Evolutionary conservation across 1,140 invertebrate genomes (phyloP), one percentile per base, ranked within the genome.

Genomic region (Schlechtendalia chinensis): DNA sequence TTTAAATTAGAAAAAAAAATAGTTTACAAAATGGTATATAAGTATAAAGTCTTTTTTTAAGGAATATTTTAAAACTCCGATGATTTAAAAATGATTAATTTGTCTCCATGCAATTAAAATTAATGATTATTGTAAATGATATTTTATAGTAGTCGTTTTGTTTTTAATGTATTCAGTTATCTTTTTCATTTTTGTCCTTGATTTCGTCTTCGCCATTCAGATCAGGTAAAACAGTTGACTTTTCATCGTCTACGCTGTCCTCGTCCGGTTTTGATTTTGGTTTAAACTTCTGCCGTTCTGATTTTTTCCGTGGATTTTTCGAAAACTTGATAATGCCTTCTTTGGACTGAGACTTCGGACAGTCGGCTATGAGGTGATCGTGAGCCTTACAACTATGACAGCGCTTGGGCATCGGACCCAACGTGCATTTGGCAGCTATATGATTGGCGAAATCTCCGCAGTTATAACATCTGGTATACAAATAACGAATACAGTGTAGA

Each of bases 391-490:
- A 96, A 85, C 91, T 90, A 86, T 96, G 93, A 86, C 94, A 96
- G 83, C 93, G 88, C 87, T 96, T 96, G 83, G 94, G 94, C 87
- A 94, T 91, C 80, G 94, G 94, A 19, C 93, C 93, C 84, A 93
- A 87, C 81, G 89, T 90, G 86, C 94, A 96, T 85, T 95, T 94
- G 59, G 93, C 91, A 29, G 94, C 94, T 84, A 96, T 92, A 86
- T 96, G 94, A 86, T 95, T 95, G 45, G 93, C 92, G 85, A 95
- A 94, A 85, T 95, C 93, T 10, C 94, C 94, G 85, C 94, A 96
- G 85, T 96, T 96, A 86, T 95, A 96, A 86, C 94, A 96, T 84
- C 94, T 94, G 88, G 39, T 50, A 86, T 81, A 80, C 6, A 74
- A 61, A 59, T 29, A 45, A 61, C 27, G 8, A 19, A 47, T 27